Evolutionary conservation across 2,797 vertebrate species (phyloP), one percentile per base, ranked within the genome.

Genomic region (Scarus forsteni): DNA sequence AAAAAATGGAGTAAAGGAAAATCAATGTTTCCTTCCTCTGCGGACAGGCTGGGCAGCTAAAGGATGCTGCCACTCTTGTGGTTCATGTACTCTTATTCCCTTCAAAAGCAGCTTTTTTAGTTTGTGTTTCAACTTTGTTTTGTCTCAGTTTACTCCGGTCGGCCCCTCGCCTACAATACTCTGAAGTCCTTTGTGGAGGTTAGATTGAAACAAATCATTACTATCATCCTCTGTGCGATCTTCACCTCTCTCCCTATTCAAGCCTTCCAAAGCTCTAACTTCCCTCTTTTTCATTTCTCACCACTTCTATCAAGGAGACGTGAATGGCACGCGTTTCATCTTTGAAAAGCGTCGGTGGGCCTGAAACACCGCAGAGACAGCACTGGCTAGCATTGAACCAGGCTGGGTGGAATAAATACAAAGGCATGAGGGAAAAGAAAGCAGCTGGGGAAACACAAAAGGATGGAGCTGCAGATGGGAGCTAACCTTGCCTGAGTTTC

Each of bases 361-460:
- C 84, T 79, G 76, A 79, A 89, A 88, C 84, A 85, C 70, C 80
- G 73, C 79, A 67, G 89, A 87, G 83, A 60, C 78, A 76, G 84
- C 10, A 62, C 78, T 87, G 89, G 86, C 85, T 80, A 84, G 79
- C 79, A 73, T 66, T 90, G 87, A 91, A 90, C 85, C 63, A 70
- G 75, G 77, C 82, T 86, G 83, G 75, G 73, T 75, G 63, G 73
- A 82, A 71, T 67, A 73, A 83, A 89, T 81, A 86, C 79, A 88
- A 90, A 89, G 82, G 84, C 76, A 69, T 18, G 77, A 74, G 80
- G 76, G 86, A 85, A 87, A 81, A 86, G 78, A 88, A 90, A 87
- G 88, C 85, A 89, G 86, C 87, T 85, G 85, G 81, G 75, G 80
- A 80, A 90, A 83, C 84, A 92, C 88, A 91, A 92, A 93, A 90